A percentile compares a stretch with the other conserved stretches of the same genome.
Evolutionary conservation across 2,113 vertebrate species (phyloP).

Genomic region (Bos taurus): ARS-UCD2.0 NC_037339.1:49988501-49989000

Average conservation of each 20-base stretch:
- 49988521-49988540: neutral
- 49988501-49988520: neutral
- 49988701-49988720: neutral
- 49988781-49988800: neutral
- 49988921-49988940: neutral
- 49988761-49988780: fast-evolving
- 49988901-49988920: neutral
- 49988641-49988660: neutral
- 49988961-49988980: neutral
- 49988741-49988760: neutral
- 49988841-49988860: neutral
- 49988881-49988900: neutral
- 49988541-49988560: neutral
- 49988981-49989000: neutral
- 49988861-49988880: neutral
- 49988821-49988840: neutral
- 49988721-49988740: neutral
- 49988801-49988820: neutral
- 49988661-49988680: neutral
- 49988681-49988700: neutral
- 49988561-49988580: neutral
- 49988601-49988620: neutral
- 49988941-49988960: neutral
- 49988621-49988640: neutral
- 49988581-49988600: neutral